Evolutionary conservation across 2,797 vertebrate species (phyloP), one percentile per base, ranked within the genome.

Genomic region (Leptodactylus fallax): DNA sequence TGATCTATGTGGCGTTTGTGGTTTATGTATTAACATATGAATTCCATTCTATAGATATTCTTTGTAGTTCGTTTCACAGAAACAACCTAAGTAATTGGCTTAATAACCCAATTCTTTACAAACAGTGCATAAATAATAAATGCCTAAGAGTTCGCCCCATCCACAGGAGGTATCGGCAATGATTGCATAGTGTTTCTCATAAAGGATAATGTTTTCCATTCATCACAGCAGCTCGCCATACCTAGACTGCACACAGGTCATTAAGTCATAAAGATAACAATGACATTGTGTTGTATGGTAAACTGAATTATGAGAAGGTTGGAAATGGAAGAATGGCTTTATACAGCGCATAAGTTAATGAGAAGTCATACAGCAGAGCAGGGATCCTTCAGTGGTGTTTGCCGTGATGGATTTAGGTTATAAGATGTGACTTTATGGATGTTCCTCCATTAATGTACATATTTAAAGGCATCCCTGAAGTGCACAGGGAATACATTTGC

Each of bases 211-310:
- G 78, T 45, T 60, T 79, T 60, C 78, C 14, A 11, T 79, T 79
- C 51, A 69, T 80, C 65, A 71, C 25, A 36, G 55, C 67, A 67
- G 65, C 65, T 71, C 63, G 65, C 53, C 61, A 79, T 86, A 6
- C 84, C 85, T 61, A 65, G 3, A 63, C 67, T 19, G 19, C 58
- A 81, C 58, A 0, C 45, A 78, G 83, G 67, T 80, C 85, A 79
- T 88, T 88, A 71, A 74, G 58, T 77, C 49, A 86, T 86, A 86
- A 60, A 19, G 23, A 90, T 55, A 81, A 80, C 36, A 69, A 72
- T 74, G 63, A 17, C 47, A 47, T 77, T 49, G 72, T 36, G 10
- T 65, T 87, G 19, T 72, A 74, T 51, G 78, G 67, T 3, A 4
- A 89, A 25, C 47, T 69, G 79, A 49, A 8, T 17, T 85, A 27